phyloP scores from a whole-genome alignment of 2,888 invertebrate species.

The Pachycephus smyrnensis region DNA sequence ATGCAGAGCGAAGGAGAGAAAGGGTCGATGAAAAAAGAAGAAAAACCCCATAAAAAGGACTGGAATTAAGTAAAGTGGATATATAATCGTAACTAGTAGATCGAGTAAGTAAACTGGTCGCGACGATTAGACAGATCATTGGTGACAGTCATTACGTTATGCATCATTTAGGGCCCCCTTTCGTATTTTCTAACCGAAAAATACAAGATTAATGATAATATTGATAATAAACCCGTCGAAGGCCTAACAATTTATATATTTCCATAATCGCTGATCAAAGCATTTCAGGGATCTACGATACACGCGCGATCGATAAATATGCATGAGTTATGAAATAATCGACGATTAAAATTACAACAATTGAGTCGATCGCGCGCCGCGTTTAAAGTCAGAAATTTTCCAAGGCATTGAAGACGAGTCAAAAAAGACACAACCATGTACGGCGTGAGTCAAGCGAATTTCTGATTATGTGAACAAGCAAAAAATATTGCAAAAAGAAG shows the following conservation, averaged over 20 bases:
- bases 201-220: slow-evolving; percentile 20
- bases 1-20: not conserved
- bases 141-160: not conserved
- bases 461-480: not conserved
- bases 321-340: not conserved
- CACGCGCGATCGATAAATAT: too few species aligned
- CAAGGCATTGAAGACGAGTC: not conserved
- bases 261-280: not conserved
- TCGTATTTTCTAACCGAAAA: not conserved
- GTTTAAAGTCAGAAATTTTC: not conserved
- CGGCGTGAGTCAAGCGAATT: not conserved
- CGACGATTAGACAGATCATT: not conserved
- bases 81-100: not conserved
- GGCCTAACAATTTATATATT: not conserved
- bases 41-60: not conserved
- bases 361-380: not conserved
- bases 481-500: not conserved
- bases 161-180: not conserved
- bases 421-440: not conserved
- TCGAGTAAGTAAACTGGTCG: not conserved
- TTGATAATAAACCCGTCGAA: slow-evolving; percentile 23
- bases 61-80: not conserved
- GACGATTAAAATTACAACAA: not conserved
- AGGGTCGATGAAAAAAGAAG: not conserved
- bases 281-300: not conserved